phyloP scores from a whole-genome alignment of 2,113 vertebrate species.

The Cervus canadensis region DNA sequence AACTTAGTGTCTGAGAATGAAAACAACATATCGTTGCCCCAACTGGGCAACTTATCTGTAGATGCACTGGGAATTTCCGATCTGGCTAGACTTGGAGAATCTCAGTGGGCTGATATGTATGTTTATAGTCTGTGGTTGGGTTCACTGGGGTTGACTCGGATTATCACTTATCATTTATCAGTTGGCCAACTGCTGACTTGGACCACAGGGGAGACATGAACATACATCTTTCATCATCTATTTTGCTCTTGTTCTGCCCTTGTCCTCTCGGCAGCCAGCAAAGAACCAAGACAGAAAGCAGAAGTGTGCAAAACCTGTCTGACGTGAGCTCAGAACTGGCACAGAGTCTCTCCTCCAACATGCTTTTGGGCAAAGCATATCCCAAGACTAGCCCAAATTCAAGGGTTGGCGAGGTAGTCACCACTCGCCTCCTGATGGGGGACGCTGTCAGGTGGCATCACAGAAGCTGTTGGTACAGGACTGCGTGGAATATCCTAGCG shows the following conservation, averaged over 20 bases:
- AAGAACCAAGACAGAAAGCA: not conserved
- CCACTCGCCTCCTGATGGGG: not conserved
- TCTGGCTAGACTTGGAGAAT: not conserved
- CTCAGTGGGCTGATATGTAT: not conserved
- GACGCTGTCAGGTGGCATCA: not conserved
- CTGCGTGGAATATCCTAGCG: not conserved
- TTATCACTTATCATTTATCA: not conserved
- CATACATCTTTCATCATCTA: not conserved
- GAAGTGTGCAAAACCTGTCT: not conserved
- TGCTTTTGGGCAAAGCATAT: not conserved
- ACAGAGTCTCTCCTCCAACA: not conserved
- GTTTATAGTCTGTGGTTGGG: not conserved
- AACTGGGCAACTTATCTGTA: not conserved
- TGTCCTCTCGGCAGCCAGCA: not conserved
- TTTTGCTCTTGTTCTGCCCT: not conserved
- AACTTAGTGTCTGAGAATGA: not conserved
- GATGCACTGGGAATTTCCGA: not conserved
- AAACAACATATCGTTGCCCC: not conserved
- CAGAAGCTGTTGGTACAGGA: not conserved
- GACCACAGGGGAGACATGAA: not conserved
- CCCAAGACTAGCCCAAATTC: not conserved
- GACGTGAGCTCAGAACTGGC: not conserved
- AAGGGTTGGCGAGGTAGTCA: not conserved
- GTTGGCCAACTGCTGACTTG: not conserved
- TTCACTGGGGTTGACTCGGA: not conserved